phyloP scores from a whole-genome alignment of 2,888 invertebrate genomes.

The Diploptera punctata region DNA sequence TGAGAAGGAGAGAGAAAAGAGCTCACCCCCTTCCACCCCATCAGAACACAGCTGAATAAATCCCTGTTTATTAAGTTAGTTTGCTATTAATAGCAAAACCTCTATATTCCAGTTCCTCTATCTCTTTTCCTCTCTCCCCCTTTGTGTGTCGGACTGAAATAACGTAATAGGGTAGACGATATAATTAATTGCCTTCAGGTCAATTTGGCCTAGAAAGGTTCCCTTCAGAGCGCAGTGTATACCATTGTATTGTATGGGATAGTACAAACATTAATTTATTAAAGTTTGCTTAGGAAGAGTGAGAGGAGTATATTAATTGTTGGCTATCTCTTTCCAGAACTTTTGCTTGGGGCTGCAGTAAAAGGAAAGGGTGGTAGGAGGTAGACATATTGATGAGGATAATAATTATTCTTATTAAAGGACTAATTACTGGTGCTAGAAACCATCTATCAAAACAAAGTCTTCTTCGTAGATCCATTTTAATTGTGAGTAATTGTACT shows the following conservation, averaged over 20 bases:
- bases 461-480: too few species aligned
- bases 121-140: conserved; percentile 18
- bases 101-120: not conserved
- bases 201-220: conserved; percentile 39
- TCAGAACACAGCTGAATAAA: conserved; percentile 37
- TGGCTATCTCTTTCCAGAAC: not conserved
- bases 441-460: too few species aligned
- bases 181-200: conserved; percentile 42
- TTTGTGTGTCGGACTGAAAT: conserved; percentile 35
- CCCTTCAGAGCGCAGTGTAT: conserved; percentile 4
- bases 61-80: conserved; percentile 43
- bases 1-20: conserved; percentile 6
- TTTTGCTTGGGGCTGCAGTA: not conserved
- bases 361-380: not conserved
- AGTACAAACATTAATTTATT: conserved; percentile 31
- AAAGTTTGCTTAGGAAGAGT: conserved; percentile 22
- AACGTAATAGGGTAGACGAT: conserved; percentile 32
- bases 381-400: not conserved
- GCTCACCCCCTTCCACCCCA: too few species aligned
- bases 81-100: conserved; percentile 39
- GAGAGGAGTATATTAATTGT: not conserved
- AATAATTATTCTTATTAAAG: conserved; percentile 3
- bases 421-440: too few species aligned
- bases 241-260: conserved; percentile 24
- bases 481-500: too few species aligned